Evolutionary conservation across 2,113 vertebrate species (phyloP).

Genomic region (Gnathonemus longibarbis): DNA sequence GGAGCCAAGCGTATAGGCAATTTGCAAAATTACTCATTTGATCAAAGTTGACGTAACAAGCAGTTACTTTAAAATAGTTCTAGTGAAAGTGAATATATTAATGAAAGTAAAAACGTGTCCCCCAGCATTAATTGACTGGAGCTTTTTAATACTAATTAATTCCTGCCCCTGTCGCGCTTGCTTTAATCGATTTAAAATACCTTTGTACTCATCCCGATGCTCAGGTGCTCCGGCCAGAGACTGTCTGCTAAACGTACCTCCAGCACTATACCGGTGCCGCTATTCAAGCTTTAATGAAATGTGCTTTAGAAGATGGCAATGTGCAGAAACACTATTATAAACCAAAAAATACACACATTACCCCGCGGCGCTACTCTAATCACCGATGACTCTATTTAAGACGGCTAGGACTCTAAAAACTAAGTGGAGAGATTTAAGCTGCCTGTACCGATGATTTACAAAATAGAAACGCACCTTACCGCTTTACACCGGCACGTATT

Average conservation of each 20-base stretch:
- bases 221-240: slow-evolving; percentile 1
- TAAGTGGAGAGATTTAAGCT: not conserved
- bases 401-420: not conserved
- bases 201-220: not conserved
- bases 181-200: slow-evolving; percentile 23
- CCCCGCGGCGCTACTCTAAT: not conserved
- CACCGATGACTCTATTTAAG: not conserved
- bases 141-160: slow-evolving; percentile 21
- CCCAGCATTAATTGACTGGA: slow-evolving; percentile 16
- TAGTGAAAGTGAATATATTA: not conserved
- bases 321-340: not conserved
- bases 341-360: slow-evolving; percentile 6
- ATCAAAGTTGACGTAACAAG: slow-evolving; percentile 12
- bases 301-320: not conserved
- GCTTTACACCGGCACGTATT: not conserved
- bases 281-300: slow-evolving; percentile 14
- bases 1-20: not conserved
- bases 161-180: not conserved
- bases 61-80: slow-evolving; percentile 2
- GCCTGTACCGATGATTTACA: not conserved
- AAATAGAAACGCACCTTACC: not conserved
- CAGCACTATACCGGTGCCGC: not conserved
- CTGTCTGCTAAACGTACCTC: not conserved
- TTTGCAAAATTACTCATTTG: not conserved
- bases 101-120: slow-evolving; percentile 11